Evolutionary conservation across 1,140 invertebrate species (phyloP), one percentile per base, ranked within the genome.

Genomic region (Pantala flavescens): DNA sequence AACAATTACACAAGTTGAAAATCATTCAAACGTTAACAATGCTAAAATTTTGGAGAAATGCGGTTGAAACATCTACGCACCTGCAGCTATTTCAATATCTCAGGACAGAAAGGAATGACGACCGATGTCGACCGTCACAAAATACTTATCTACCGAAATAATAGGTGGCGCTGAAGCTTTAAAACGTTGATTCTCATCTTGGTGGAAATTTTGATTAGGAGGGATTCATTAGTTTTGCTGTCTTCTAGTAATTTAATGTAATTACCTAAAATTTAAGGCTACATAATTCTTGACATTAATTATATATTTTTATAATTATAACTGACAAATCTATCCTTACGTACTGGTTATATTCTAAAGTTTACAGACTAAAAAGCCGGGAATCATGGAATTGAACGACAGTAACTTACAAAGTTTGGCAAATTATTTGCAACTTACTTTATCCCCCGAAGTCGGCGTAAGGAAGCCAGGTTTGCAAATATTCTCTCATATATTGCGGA

Each of bases 341-440:
- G 28, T 9, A 36, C 2, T 9, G 28, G 28, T 36, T 36, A 5
- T 36, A 36, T 2, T 5, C 3, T 36, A 36, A 36, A 36, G 28
- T 9, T 36, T 5, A 36, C 28, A 36, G 28, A 36, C 28, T 71
- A 5, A 72, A 43, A 63, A 42, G n/a, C 49, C 49, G 49, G 14
- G n/a, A 63, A 63, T 16, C 49, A 95, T 95, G 93, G 93, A 95
- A 79, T 84, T 94, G 9, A 93, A 89, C 0, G 92, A 94, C 72
- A 88, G 90, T 70, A 95, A 94, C 85, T 84, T 98, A 71, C 83
- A 89, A 75, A 90, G 90, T 7, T 83, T 98, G 76, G 90, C 90
- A 70, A 87, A 89, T 76, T 97, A 95, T 83, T 86, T 98, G 75
- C 89, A 93, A 77, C 90, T 95, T 82, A 98, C 96, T 14, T 84